Evolutionary conservation across 2,113 vertebrate genomes (phyloP), one percentile per base, ranked within the genome.

Genomic region (Erythrocercus mccallii): DNA sequence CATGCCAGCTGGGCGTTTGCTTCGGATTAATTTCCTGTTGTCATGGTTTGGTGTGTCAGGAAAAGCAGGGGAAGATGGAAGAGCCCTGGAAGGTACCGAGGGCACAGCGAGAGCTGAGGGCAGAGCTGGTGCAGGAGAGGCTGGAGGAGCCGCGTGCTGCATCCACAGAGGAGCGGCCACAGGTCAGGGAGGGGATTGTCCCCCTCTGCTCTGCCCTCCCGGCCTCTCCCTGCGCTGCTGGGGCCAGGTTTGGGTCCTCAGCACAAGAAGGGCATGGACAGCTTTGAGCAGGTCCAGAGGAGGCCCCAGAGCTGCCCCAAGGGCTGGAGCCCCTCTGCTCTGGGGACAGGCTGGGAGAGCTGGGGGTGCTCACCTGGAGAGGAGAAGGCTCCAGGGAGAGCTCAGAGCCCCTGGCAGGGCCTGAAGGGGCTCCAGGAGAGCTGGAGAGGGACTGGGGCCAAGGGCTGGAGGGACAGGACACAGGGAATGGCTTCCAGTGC

Each of bases 301-400:
- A 65, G 6, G 2, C 9, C 31, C 8, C 1, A 0, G 76, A 35
- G 42, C 1, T 64, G 66, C 2, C 48, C 11, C n/a, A 2, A 2
- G 56, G 56, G 56, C 65, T 71, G 48, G 38, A 70, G 28, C 56
- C 16, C 73, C 73, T 61, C 64, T 68, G 83, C 38, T 28, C 28
- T 70, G 65, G 57, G 20, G 31, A 4, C 57, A 57, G 66, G 14
- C 58, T 88, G 68, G 44, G 31, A 65, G 31, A 72, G 76, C 76
- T 88, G 76, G 51, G 68, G 31, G 4, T 10, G 44, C 2, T 81
- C 76, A 44, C 8, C 50, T 81, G 76, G 68, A 44, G 21, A 20
- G 0, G 85, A 56, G 76, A 50, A 88, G 35, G 85, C 5, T 81
- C 31, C 51, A 72, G 76, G 57, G 16, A 71, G 25, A 71, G 13